Evolutionary conservation across 2,113 vertebrate genomes (phyloP).

Genomic region (Nothoprocta perdicaria): DNA sequence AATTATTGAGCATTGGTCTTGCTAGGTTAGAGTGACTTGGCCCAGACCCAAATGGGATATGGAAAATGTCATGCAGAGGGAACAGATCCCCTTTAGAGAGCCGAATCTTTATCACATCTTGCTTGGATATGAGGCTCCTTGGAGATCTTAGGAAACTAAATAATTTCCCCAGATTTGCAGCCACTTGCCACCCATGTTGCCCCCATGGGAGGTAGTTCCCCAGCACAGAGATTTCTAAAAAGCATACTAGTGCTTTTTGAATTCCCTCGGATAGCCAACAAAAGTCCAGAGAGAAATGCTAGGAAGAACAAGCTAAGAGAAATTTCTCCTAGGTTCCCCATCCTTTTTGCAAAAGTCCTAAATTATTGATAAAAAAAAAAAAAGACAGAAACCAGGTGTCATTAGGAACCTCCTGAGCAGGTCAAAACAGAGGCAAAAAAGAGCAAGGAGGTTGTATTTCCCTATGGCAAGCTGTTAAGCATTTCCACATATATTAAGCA

Average conservation of each 20-base stretch:
- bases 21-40: background rate
- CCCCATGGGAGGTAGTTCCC: accelerated
- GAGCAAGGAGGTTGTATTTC: background rate
- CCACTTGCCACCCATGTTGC: background rate
- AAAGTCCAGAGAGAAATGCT: background rate
- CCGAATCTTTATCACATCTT: background rate
- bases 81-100: background rate
- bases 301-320: no score
- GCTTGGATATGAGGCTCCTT: background rate
- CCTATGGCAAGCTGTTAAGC: background rate
- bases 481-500: background rate
- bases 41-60: background rate
- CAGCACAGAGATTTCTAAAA: background rate
- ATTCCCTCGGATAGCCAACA: background rate
- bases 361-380: background rate
- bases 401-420: background rate
- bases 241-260: background rate
- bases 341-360: background rate
- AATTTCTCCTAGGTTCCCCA: background rate
- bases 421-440: background rate
- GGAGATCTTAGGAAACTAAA: background rate
- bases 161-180: background rate
- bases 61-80: background rate
- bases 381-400: background rate
- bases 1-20: background rate